Evolutionary conservation across 2,888 invertebrate genomes (phyloP).

Genomic region (Drosophila kanekoi): DNA sequence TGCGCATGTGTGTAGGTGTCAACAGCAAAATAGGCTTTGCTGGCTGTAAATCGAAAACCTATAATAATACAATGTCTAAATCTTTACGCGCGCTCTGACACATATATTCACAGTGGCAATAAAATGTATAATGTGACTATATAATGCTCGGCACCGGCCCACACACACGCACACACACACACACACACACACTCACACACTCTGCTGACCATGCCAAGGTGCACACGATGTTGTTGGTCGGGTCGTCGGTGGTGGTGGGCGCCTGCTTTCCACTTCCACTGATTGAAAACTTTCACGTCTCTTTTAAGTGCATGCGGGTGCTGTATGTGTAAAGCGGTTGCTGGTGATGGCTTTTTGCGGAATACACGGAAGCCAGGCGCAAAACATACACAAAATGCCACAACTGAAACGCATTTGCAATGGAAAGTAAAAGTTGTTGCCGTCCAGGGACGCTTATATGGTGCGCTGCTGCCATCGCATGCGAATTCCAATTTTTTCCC

Average conservation of each 20-base stretch:
- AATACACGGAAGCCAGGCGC: conserved; percentile 64
- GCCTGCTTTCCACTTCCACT: conserved; percentile 68
- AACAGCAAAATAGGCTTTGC: conserved; percentile 56
- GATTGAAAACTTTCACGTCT: conserved; percentile 74
- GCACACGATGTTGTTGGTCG: conserved; percentile 49
- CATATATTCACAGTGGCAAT: conserved; percentile 66
- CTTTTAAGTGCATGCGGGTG: conserved; percentile 75
- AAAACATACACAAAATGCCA: conserved; percentile 12
- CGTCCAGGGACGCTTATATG: conserved; percentile 72
- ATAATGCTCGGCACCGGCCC: conserved; percentile 32
- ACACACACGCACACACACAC: conserved; percentile 21
- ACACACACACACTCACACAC: conserved; percentile 41
- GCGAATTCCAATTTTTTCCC: conserved; percentile 74
- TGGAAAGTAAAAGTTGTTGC: conserved; percentile 78
- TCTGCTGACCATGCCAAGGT: conserved; percentile 36
- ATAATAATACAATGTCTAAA: conserved; percentile 70
- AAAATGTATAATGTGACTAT: conserved; percentile 49
- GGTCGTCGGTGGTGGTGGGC: conserved; percentile 54
- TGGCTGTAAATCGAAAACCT: conserved; percentile 53
- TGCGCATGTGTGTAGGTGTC: conserved; percentile 53
- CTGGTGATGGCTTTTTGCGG: conserved; percentile 49
- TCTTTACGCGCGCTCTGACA: conserved; percentile 65
- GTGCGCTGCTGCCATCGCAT: conserved; percentile 62
- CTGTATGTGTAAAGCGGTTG: conserved; percentile 45
- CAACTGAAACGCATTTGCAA: conserved; percentile 60